These are phyloP conservation scores for Formica exsecta DNA, from an alignment of 1,140 invertebrate genomes.

Conservation along the genomic window DNA sequence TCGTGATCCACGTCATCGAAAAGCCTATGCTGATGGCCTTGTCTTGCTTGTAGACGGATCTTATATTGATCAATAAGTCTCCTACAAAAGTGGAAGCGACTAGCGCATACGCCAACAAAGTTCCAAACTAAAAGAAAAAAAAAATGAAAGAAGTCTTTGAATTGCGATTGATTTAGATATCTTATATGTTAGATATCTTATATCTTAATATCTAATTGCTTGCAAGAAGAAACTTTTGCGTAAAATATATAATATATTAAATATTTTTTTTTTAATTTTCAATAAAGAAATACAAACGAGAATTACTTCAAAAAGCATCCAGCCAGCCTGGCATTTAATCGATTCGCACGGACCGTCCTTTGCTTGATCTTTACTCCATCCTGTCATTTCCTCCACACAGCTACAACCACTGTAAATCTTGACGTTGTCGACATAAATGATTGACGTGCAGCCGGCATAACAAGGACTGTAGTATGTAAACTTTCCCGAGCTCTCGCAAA, in stretches of 20 bases:
- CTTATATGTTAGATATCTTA: no score
- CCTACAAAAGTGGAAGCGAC: constrained; percentile 86
- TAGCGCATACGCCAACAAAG: constrained; percentile 75
- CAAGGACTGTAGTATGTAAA: constrained; percentile 90
- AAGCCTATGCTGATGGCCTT: constrained; percentile 88
- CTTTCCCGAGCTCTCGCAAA: constrained; percentile 88
- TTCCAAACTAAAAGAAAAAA: constrained; percentile 76
- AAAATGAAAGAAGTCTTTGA: neutral
- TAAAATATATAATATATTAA: neutral
- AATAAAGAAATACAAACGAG: neutral
- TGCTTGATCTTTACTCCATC: constrained; percentile 79
- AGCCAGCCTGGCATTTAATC: constrained; percentile 85
- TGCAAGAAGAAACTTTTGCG: neutral
- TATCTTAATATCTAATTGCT: neutral
- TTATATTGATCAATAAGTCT: constrained; percentile 87
- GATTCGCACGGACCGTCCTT: constrained; percentile 87
- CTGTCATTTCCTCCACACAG: constrained; percentile 83
- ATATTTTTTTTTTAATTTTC: neutral
- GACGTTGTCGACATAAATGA: constrained; percentile 80
- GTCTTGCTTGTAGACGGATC: constrained; percentile 87
- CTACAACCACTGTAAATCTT: constrained; percentile 87
- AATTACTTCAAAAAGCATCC: constrained; percentile 87
- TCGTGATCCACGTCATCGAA: constrained; percentile 85
- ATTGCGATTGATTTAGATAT: neutral
- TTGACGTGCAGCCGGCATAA: constrained; percentile 89